Evolutionary conservation across 2,888 invertebrate species (phyloP).

Genomic region (Lamellibrachia columna): DNA sequence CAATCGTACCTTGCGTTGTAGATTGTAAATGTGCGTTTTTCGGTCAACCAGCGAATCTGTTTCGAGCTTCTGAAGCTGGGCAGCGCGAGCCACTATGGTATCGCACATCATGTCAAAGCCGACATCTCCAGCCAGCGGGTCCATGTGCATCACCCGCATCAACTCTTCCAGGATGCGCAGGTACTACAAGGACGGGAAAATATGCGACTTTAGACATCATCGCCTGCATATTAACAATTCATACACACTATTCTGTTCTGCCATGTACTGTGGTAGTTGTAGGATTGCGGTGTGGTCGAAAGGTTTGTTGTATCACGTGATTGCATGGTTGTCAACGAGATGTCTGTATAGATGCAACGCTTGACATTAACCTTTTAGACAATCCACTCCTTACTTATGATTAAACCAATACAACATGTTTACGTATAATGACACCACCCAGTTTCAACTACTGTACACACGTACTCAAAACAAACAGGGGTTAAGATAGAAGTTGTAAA

Average conservation of each 20-base stretch:
- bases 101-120: slow-evolving; percentile 86
- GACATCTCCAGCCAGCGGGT: slow-evolving; percentile 82
- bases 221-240: background rate
- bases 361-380: background rate
- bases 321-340: background rate
- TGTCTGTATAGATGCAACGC: no score
- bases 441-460: no score
- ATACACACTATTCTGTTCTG: background rate
- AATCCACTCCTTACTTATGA: background rate
- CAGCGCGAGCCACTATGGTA: slow-evolving; percentile 83
- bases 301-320: background rate
- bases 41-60: slow-evolving; percentile 85
- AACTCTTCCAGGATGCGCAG: slow-evolving; percentile 82
- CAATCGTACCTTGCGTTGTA: slow-evolving; percentile 77
- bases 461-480: no score
- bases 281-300: background rate
- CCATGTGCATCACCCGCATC: slow-evolving; percentile 84
- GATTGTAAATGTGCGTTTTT: slow-evolving; percentile 87
- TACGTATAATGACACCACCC: background rate
- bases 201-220: background rate
- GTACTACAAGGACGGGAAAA: slow-evolving; percentile 47
- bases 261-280: background rate
- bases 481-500: no score
- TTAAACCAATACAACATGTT: background rate
- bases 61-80: slow-evolving; percentile 83